Evolutionary conservation across 2,797 vertebrate species (phyloP).

Genomic region (Prionace glauca): DNA sequence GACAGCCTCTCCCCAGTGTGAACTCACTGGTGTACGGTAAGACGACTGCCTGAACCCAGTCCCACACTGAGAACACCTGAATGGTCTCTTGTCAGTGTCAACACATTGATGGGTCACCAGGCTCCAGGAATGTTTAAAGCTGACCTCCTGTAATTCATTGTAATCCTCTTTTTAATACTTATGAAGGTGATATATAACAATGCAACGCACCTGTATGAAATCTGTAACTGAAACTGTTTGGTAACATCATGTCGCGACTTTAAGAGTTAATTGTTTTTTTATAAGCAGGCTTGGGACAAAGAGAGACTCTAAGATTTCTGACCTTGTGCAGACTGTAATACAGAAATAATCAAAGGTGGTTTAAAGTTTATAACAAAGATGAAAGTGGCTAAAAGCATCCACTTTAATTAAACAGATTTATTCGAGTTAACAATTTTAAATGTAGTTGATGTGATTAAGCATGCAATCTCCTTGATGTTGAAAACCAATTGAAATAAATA

Average conservation of each 20-base stretch:
- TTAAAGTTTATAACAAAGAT: not conserved
- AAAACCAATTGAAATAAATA: not conserved
- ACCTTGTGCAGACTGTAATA: not conserved
- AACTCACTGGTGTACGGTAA: too few species aligned
- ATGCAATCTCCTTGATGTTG: not conserved
- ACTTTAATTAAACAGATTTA: not conserved
- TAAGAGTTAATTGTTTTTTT: not conserved
- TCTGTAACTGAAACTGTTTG: not conserved
- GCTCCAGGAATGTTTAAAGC: too few species aligned
- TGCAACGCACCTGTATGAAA: not conserved
- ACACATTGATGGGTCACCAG: too few species aligned
- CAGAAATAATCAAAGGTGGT: not conserved
- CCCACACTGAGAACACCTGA: too few species aligned
- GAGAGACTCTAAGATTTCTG: not conserved
- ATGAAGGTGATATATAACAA: not conserved
- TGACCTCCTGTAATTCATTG: too few species aligned
- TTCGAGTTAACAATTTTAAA: not conserved
- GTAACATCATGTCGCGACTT: not conserved
- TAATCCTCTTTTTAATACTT: not conserved
- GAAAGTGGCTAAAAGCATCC: not conserved
- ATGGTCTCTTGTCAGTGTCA: too few species aligned
- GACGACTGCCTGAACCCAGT: too few species aligned
- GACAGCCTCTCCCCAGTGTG: too few species aligned
- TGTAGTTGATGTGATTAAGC: not conserved
- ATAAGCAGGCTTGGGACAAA: not conserved